phyloP scores from a whole-genome alignment of 2,797 vertebrate genomes.

The Etheostoma perlongum region DNA sequence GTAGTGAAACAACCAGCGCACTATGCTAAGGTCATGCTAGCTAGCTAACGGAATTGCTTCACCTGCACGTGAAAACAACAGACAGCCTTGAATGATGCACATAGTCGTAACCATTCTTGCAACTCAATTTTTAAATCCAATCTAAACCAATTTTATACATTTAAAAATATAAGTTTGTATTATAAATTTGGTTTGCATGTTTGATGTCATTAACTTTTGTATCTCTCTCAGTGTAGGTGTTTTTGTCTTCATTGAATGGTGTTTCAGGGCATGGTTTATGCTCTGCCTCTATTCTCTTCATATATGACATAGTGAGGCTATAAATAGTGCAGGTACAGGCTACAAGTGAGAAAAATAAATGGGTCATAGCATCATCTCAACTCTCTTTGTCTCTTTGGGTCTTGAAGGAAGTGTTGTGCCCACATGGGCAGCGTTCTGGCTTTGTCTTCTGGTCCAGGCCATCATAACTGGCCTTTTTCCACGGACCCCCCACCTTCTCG shows the following conservation, averaged over 20 bases:
- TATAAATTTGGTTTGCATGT: not conserved
- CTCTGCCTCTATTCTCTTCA: not conserved
- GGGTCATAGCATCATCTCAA: not conserved
- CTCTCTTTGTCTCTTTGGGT: slow-evolving; percentile 5
- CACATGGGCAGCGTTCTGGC: slow-evolving; percentile 89
- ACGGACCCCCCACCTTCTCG: slow-evolving; percentile 78
- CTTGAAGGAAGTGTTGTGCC: slow-evolving; percentile 63
- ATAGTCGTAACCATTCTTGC: not conserved
- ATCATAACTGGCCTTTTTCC: slow-evolving; percentile 86
- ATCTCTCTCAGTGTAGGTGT: not conserved
- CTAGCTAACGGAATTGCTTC: slow-evolving; percentile 73
- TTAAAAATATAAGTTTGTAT: not conserved
- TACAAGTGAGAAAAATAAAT: slow-evolving; percentile 7
- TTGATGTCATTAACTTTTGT: not conserved
- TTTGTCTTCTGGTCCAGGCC: slow-evolving; percentile 84
- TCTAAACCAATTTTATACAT: slow-evolving; percentile 1
- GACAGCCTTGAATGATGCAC: slow-evolving; percentile 13
- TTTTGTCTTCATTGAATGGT: not conserved
- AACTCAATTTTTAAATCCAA: not conserved
- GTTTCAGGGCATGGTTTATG: not conserved
- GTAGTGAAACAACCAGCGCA: slow-evolving; percentile 5
- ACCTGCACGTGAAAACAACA: slow-evolving; percentile 50
- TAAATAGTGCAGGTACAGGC: not conserved
- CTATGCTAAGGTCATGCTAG: slow-evolving; percentile 78
- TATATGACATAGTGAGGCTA: not conserved